Base-by-base conservation (phyloP, 2,888 invertebrate species). In the Euzetes globulus region DNA sequence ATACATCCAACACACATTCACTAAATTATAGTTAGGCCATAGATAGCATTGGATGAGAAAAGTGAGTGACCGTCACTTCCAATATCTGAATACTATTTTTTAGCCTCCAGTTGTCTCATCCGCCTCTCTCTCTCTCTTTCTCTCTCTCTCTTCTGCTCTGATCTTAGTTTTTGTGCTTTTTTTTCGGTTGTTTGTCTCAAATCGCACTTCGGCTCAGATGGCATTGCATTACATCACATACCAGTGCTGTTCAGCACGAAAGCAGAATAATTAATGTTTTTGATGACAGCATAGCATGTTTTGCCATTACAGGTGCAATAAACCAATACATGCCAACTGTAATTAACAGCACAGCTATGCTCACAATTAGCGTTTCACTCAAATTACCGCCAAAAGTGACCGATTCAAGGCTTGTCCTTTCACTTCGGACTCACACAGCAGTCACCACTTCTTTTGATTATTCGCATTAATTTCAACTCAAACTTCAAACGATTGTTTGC, bases 221-320 rank as follows among this genome's bases (percentile, higher is more conserved):
- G 41, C 41, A 29, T 17, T 41, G 70, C 70, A 70, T 68, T 41
- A 37, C 68, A 68, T 68, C 19, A 45, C 41, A 41, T 45, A 11
- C 13, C 47, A 19, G 37, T 45, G 45, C 63, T n/a, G 37, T 65
- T 33, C 63, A 19, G 37, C 63, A 68, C 70, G 47, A 45, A 68
- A 68, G 15, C 33, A 68, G 68, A 70, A 70, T 70, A 70, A 70
- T 70, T 70, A 70, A 70, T 70, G 70, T 70, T 47, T 70, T 17
- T 70, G 70, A 70, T 70, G 70, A 70, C 70, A 70, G 70, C 47
- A 25, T 13, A 70, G 27, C 70, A 70, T 70, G 70, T 70, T 70
- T 70, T 70, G 22, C 33, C 70, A 70, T 41, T 45, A 70, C 70
- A 70, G 70, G 70, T 70, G 70, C 60, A 22, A 60, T 60, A 60